phyloP scores from a whole-genome alignment of 2,797 vertebrate genomes.

The Chelon auratus region DNA sequence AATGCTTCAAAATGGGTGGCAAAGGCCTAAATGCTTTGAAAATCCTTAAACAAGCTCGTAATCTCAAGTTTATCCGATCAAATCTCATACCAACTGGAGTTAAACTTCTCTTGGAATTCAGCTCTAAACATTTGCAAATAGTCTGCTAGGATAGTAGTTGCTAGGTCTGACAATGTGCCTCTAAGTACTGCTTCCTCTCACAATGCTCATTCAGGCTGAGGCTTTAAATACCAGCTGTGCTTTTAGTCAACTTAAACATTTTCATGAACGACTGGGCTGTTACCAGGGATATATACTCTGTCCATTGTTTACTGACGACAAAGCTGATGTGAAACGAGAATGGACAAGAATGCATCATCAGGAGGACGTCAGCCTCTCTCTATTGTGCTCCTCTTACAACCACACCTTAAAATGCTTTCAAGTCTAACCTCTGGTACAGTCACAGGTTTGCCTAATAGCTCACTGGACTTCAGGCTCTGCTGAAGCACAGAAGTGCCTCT shows the following conservation, averaged over 20 bases:
- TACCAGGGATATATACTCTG: constrained; percentile 12
- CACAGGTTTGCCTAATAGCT: constrained; percentile 21
- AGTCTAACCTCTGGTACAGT: constrained; percentile 35
- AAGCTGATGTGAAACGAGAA: constrained; percentile 20
- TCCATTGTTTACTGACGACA: constrained; percentile 17
- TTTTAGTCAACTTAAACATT: constrained; percentile 3
- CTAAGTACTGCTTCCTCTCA: not conserved
- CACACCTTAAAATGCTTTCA: constrained; percentile 41
- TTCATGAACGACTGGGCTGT: not conserved
- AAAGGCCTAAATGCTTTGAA: constrained; percentile 1
- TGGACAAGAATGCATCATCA: constrained; percentile 11
- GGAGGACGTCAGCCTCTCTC: not conserved
- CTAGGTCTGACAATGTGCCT: not conserved
- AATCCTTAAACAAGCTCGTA: not conserved
- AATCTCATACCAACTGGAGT: not conserved
- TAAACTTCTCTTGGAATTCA: not conserved
- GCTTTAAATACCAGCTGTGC: not conserved
- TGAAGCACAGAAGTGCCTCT: constrained; percentile 6
- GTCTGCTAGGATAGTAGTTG: not conserved
- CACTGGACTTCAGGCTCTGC: constrained; percentile 13
- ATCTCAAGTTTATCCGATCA: constrained; percentile 8
- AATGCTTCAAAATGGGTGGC: not conserved
- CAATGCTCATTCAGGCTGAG: not conserved
- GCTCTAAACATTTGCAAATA: not conserved
- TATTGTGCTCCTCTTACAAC: constrained; percentile 16